A percentile compares a stretch with the other conserved stretches of the same genome.
Conservation (phyloP, 2,888 invertebrate genomes). For the Athrips mouffetella region DNA sequence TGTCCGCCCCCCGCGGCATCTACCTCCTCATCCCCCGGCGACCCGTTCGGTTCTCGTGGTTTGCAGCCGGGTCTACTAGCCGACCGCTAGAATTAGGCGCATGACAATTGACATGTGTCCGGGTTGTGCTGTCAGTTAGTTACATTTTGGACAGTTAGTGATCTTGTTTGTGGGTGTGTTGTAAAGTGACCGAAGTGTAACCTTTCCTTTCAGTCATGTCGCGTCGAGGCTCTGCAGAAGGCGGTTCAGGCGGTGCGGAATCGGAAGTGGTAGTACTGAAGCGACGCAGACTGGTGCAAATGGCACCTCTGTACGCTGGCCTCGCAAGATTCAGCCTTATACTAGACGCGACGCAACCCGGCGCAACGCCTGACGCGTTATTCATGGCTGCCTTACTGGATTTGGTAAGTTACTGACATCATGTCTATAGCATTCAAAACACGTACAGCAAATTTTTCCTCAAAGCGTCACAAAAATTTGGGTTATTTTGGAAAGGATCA, state of each 20-base stretch:
- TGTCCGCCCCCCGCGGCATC: no score
- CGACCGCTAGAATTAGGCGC: no score
- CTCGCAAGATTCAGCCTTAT: conserved; percentile 94
- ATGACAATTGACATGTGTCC: no score
- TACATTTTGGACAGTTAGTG: no score
- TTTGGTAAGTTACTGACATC: conserved; percentile 81
- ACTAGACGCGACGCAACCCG: conserved; percentile 96
- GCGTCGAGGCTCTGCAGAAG: conserved; percentile 89
- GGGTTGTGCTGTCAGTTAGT: no score
- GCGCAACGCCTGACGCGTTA: conserved; percentile 97
- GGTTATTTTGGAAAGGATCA: no score
- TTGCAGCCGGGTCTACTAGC: no score
- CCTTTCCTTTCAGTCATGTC: conserved; percentile 60
- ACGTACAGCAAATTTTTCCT: no score
- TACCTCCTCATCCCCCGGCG: no score
- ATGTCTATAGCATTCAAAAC: no score
- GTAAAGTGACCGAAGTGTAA: not conserved
- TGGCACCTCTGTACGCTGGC: conserved; percentile 89
- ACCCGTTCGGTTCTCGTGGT: no score
- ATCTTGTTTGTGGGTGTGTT: not conserved
- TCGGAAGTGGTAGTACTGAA: conserved; percentile 93
- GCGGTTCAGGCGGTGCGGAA: conserved; percentile 83
- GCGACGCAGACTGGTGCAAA: conserved; percentile 90
- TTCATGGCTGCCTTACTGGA: conserved; percentile 96
- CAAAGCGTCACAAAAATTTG: no score